These are phyloP conservation scores for Theocolax elegans DNA, from an alignment of 1,140 invertebrate species.

Conservation along the genomic window DNA sequence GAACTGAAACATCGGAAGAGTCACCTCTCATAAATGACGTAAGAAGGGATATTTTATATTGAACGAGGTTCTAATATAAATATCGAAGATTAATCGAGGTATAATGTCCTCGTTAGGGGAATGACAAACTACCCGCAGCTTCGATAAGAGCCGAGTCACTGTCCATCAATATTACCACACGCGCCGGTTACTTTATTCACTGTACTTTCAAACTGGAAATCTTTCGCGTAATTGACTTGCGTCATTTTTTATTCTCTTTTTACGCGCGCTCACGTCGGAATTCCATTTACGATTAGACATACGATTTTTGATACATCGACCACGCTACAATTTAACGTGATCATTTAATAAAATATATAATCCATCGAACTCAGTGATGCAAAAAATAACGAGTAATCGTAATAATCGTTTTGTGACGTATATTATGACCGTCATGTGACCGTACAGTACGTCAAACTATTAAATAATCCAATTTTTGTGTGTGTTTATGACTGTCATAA, in stretches of 20 bases:
- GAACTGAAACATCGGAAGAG: not conserved
- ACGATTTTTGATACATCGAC: not conserved
- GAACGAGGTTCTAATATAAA: conserved; percentile 59
- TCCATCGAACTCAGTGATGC: too few species aligned
- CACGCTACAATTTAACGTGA: too few species aligned
- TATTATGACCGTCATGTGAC: too few species aligned
- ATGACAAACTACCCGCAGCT: conserved; percentile 55
- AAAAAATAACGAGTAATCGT: too few species aligned
- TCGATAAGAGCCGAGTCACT: conserved; percentile 56
- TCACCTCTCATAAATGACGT: not conserved
- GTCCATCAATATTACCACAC: conserved; percentile 57
- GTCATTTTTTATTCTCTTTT: conserved; percentile 36
- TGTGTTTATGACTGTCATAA: too few species aligned
- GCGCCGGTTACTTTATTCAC: not conserved
- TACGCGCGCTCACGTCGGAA: not conserved
- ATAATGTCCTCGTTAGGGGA: conserved; percentile 56
- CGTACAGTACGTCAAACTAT: too few species aligned
- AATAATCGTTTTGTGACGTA: too few species aligned
- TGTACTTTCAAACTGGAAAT: not conserved
- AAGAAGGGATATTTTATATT: conserved; percentile 47
- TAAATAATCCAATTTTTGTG: too few species aligned
- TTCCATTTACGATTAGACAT: not conserved
- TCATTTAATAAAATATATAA: too few species aligned
- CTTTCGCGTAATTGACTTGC: conserved; percentile 16
- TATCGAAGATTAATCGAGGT: conserved; percentile 62